Evolutionary conservation across 2,888 invertebrate species (phyloP), one percentile per base, ranked within the genome.

Genomic region (Drosophila quinaria): DNA sequence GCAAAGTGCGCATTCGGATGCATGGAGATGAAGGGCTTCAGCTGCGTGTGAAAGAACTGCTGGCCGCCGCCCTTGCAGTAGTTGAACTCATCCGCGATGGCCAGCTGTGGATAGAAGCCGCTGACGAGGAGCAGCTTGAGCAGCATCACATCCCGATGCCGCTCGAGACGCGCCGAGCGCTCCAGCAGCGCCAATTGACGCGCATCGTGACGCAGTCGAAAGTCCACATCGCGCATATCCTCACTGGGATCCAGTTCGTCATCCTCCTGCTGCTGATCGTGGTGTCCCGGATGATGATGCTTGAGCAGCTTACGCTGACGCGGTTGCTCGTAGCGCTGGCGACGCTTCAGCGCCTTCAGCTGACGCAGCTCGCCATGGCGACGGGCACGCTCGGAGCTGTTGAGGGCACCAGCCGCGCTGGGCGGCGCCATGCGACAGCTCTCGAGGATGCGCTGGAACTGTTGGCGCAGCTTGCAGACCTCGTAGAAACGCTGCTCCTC

Each of bases 401-500:
- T 94, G 91, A 95, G 93, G 62, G 35, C 8, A 64, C 94, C 94
- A 0, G 93, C 93, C 58, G 93, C 92, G 50, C 92, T 92, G 6
- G 72, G 41, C 9, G 69, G 35, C 3, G 70, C 65, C 83, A 96
- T 92, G 74, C 94, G 95, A 79, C 95, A 95, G 70, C 95, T 95
- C 94, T 96, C 95, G 13, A 98, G 93, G 67, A 98, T 94, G 61
- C 96, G 96, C 89, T 96, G 95, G 86, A 98, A 97, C 92, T 99
- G 99, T 25, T 96, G 95, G 37, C 98, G 94, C 6, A 99, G 93
- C 93, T 99, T 99, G 0, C 97, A 97, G 89, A 98, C 96, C 93
- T 99, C 99, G 90, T 99, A 99, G 89, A 99, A 96, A 22, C 99
- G 94, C 92, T 99, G 99, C 91, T 99, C 99, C 92, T 99, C 99